Evolutionary conservation across 2,888 invertebrate genomes (phyloP).

Genomic region (Nemapogon koenigi): DNA sequence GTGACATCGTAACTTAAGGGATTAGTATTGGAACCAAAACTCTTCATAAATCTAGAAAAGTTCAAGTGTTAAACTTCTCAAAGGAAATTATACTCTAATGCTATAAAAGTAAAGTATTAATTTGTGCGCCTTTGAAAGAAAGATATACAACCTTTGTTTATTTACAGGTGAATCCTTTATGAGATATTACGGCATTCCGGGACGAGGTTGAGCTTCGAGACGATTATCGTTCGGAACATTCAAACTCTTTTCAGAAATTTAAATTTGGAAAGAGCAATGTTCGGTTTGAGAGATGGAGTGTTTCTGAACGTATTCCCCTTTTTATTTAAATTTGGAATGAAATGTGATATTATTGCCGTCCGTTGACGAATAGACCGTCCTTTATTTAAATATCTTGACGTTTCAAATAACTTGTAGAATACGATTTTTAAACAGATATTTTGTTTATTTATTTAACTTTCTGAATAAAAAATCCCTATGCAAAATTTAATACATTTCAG

Average conservation of each 20-base stretch:
- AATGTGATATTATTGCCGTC: slow-evolving; percentile 40
- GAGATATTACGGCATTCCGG: slow-evolving; percentile 55
- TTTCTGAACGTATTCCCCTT: slow-evolving; percentile 38
- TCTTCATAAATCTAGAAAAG: slow-evolving; percentile 20
- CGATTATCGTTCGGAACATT: slow-evolving; percentile 50
- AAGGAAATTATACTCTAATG: slow-evolving; percentile 4
- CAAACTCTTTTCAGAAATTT: slow-evolving; percentile 57
- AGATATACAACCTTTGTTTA: slow-evolving; percentile 22
- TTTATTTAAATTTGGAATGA: slow-evolving; percentile 49
- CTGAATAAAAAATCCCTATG: no score
- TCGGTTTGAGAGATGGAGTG: slow-evolving; percentile 50
- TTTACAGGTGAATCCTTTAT: slow-evolving; percentile 36
- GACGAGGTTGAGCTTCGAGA: slow-evolving; percentile 27
- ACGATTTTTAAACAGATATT: no score
- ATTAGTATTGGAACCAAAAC: slow-evolving; percentile 42
- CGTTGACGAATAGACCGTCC: slow-evolving; percentile 35
- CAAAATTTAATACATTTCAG: no score
- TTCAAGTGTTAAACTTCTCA: neutral
- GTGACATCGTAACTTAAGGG: slow-evolving; percentile 49
- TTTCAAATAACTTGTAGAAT: no score
- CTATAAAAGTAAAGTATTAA: neutral
- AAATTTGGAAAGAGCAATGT: slow-evolving; percentile 45
- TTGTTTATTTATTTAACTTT: no score
- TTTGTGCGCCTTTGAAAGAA: slow-evolving; percentile 10
- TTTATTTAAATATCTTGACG: slow-evolving; percentile 24